Evolutionary conservation across 1,140 invertebrate species (phyloP).

Genomic region (Drosophila bipectinata): DNA sequence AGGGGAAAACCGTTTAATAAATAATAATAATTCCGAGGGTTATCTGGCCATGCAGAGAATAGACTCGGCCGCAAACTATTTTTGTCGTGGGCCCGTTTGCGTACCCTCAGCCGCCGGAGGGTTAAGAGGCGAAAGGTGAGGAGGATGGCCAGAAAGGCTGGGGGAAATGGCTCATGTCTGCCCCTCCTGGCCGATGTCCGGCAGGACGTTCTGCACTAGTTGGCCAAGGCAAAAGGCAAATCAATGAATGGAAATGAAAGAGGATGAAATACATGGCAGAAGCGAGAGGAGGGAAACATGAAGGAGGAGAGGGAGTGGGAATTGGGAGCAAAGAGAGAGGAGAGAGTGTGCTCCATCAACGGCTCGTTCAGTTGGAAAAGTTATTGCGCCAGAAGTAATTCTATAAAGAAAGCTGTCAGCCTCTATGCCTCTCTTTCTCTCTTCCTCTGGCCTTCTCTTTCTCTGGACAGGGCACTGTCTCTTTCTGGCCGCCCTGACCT

Average conservation of each 20-base stretch:
- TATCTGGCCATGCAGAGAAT: conserved; percentile 3
- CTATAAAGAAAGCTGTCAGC: conserved; percentile 74
- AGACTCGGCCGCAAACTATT: conserved; percentile 43
- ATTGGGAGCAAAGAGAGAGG: conserved; percentile 15
- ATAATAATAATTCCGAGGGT: conserved; percentile 16
- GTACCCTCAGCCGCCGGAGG: conserved; percentile 20
- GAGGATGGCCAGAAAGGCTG: not conserved
- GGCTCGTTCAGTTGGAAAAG: conserved; percentile 76
- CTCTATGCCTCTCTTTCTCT: conserved; percentile 2
- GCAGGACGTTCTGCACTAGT: conserved; percentile 45
- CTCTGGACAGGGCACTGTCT: not conserved
- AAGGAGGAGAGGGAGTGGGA: not conserved
- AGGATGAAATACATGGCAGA: conserved; percentile 16
- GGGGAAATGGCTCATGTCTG: conserved; percentile 30
- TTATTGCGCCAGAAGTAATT: conserved; percentile 82
- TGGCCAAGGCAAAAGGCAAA: conserved; percentile 65
- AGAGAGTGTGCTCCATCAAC: conserved; percentile 66
- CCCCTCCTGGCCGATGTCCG: conserved; percentile 3
- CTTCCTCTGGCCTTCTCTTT: conserved; percentile 1
- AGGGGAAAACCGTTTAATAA: conserved; percentile 25
- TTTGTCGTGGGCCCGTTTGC: conserved; percentile 31
- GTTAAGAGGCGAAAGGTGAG: conserved; percentile 17
- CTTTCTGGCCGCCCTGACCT: conserved; percentile 20
- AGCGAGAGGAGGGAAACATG: conserved; percentile 16
- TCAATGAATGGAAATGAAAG: conserved; percentile 65